Evolutionary conservation across 1,140 invertebrate species (phyloP), one percentile per base, ranked within the genome.

Genomic region (Acyrthosiphon pisum): DNA sequence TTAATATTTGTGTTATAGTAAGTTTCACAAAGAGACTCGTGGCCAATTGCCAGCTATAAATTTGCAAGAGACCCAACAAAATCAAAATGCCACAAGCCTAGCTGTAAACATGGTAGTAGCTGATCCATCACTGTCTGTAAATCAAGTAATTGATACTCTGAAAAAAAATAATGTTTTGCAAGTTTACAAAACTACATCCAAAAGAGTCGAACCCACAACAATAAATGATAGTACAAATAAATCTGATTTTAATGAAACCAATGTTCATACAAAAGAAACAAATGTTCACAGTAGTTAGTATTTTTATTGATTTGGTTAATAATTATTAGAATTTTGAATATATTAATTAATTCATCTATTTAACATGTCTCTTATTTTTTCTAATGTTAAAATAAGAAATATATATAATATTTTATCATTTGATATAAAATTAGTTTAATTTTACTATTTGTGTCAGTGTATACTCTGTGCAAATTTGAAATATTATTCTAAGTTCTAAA

Each of bases 11-110:
- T 83, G 0, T 91, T 91, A 26, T 41, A 93, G 91, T 30, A 26
- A 22, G 18, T 93, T 93, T 44, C 91, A 93, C 11, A 93, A 93
- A 86, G 53, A 86, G 44, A 53, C 37, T 20, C n/a, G 48, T n/a
- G 20, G 37, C 1, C 48, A 35, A 56, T 83, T 91, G 8, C 91
- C 91, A 56, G 48, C 81, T 14, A n/a, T 86, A 1, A 30, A 93
- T 86, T 93, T 93, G 41, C 84, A 20, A 93, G 91, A 83, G 22
- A 37, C 76, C 0, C 26, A 41, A 23, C 76, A 41, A 41, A 83
- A 30, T 26, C 76, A 86, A 56, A 93, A 93, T 46, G 68, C 26
- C 2, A 93, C 91, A 26, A 93, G 86, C 44, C 22, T 56, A 26
- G 91, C 91, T 44, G 14, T 93, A 1, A 83, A 60, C 22, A 93